These are phyloP conservation scores for Plemyria rubiginata DNA, from an alignment of 2,888 invertebrate genomes.

Conservation along the genomic window DNA sequence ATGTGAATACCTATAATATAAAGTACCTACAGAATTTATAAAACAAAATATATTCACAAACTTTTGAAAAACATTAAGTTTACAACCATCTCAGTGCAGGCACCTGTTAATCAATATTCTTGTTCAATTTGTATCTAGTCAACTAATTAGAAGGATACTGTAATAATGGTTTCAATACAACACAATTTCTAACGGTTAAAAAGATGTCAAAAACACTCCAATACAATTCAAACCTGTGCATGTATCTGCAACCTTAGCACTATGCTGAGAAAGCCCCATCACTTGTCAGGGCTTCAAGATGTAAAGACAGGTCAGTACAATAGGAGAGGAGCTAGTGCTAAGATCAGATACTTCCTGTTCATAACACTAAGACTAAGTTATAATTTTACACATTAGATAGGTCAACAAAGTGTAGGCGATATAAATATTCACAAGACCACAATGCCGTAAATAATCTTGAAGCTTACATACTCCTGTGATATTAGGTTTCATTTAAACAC, in stretches of 20 bases:
- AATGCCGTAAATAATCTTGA: conserved; percentile 62
- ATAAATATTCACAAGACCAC: conserved; percentile 64
- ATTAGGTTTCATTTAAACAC: conserved; percentile 63
- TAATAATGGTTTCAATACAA: conserved; percentile 56
- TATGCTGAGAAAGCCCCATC: conserved; percentile 40
- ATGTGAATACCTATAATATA: too few relatives aligned
- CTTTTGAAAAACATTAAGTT: neutral
- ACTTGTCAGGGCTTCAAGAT: conserved; percentile 7
- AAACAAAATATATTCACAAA: too few relatives aligned
- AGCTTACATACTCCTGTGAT: conserved; percentile 60
- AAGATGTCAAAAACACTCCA: conserved; percentile 76
- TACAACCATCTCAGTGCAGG: neutral
- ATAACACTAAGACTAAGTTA: conserved; percentile 47
- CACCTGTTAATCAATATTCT: neutral
- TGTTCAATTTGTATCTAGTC: conserved; percentile 67
- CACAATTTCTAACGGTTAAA: conserved; percentile 65
- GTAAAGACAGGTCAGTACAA: conserved; percentile 7
- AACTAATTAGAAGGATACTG: conserved; percentile 63
- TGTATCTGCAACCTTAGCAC: conserved; percentile 67
- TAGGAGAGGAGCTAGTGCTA: conserved; percentile 56
- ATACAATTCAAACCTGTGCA: conserved; percentile 62
- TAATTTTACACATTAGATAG: conserved; percentile 48
- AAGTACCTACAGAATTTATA: neutral
- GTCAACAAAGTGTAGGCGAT: conserved; percentile 52
- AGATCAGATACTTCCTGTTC: conserved; percentile 61